phyloP scores from a whole-genome alignment of 2,888 invertebrate species.

The Ormyrus nitidulus region DNA sequence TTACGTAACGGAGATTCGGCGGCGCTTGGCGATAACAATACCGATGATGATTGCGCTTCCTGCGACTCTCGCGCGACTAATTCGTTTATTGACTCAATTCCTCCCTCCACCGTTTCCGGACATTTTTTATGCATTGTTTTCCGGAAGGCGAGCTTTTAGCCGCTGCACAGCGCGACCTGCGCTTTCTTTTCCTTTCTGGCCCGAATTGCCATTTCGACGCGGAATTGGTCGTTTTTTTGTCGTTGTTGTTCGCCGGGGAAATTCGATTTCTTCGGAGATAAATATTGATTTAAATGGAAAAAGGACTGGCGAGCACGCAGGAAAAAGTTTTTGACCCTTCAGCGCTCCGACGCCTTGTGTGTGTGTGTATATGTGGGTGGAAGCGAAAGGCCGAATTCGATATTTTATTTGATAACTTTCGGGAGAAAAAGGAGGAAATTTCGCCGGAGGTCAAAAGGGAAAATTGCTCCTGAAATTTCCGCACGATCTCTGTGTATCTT shows the following conservation, averaged over 20 bases:
- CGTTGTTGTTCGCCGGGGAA: background rate
- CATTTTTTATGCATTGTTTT: conserved; percentile 23
- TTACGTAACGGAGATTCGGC: too few species aligned
- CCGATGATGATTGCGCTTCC: conserved; percentile 33
- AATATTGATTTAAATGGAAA: conserved; percentile 5
- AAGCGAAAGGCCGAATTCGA: background rate
- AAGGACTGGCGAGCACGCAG: too few species aligned
- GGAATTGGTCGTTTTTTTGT: background rate
- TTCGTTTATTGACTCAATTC: conserved; percentile 29
- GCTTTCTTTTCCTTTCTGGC: background rate
- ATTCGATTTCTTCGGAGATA: background rate
- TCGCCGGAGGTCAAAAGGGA: too few species aligned
- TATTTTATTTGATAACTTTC: background rate
- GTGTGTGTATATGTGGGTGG: background rate
- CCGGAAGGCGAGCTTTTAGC: background rate
- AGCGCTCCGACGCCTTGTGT: too few species aligned
- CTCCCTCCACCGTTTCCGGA: background rate
- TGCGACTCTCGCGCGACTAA: background rate
- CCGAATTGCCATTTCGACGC: too few species aligned
- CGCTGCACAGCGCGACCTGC: background rate
- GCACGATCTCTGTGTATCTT: too few species aligned
- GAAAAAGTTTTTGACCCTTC: too few species aligned
- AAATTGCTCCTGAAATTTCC: too few species aligned
- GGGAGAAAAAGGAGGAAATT: too few species aligned
- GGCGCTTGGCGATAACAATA: background rate